phyloP scores from a whole-genome alignment of 2,797 vertebrate species.

The Smutsia gigantea region DNA sequence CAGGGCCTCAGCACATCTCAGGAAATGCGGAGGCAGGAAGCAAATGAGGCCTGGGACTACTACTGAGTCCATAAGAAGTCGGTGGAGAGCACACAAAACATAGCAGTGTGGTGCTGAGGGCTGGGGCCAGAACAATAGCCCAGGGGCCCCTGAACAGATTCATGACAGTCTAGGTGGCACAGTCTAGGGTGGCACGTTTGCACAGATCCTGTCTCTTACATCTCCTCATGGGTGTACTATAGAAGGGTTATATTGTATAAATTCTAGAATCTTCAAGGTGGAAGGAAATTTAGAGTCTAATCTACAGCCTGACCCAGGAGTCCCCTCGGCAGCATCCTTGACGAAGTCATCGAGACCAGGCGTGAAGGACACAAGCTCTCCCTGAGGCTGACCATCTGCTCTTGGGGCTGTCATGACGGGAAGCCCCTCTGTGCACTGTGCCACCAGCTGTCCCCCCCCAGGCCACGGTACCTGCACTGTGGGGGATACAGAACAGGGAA shows the following conservation, averaged over 20 bases:
- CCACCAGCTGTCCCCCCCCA: fast-evolving
- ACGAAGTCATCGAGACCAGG: not conserved
- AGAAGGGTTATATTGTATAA: not conserved
- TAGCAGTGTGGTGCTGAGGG: not conserved
- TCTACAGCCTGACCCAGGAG: not conserved
- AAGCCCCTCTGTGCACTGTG: not conserved
- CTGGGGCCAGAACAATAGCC: not conserved
- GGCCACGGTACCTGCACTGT: fast-evolving
- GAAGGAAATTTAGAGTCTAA: not conserved
- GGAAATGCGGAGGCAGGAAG: not conserved
- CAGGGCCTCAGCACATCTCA: not conserved
- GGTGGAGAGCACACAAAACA: not conserved
- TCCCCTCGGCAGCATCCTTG: not conserved
- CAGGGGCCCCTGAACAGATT: not conserved
- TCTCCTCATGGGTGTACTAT: not conserved
- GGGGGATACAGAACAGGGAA: not conserved
- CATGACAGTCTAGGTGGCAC: fast-evolving
- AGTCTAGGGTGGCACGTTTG: fast-evolving
- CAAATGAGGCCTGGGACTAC: fast-evolving
- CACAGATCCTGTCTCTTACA: not conserved
- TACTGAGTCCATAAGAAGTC: not conserved
- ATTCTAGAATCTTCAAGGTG: not conserved
- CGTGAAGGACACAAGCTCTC: not conserved
- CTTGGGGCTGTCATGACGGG: fast-evolving
- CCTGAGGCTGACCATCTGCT: not conserved